phyloP scores from a whole-genome alignment of 1,140 invertebrate species.

The Hesperophylax magnus region DNA sequence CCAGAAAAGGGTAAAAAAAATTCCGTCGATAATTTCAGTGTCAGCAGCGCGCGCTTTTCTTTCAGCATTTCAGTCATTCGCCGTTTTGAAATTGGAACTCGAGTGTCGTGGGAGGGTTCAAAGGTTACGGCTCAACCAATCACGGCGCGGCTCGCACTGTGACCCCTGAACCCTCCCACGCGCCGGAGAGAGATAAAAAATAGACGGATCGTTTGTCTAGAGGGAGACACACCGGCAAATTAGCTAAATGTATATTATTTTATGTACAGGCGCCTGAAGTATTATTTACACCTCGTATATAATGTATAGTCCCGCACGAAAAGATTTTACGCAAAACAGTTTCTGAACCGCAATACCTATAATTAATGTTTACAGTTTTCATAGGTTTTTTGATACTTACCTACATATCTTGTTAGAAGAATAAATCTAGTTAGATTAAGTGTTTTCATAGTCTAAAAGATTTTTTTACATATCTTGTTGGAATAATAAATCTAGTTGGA shows the following conservation, averaged over 20 bases:
- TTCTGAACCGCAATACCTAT: too few species aligned
- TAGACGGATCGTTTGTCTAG: not conserved
- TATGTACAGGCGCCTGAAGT: not conserved
- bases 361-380: too few species aligned
- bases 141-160: constrained; percentile 39
- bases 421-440: too few species aligned
- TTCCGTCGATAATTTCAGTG: not conserved
- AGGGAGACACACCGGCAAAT: constrained; percentile 36
- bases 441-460: too few species aligned
- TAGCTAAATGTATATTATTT: not conserved
- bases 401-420: too few species aligned
- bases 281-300: constrained; percentile 17
- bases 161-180: constrained; percentile 57
- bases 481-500: too few species aligned
- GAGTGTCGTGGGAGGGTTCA: constrained; percentile 50
- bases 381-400: too few species aligned
- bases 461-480: too few species aligned
- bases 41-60: constrained; percentile 1
- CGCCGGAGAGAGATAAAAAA: constrained; percentile 44
- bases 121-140: constrained; percentile 55
- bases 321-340: too few species aligned
- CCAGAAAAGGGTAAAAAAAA: not conserved
- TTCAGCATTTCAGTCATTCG: constrained; percentile 19
- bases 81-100: constrained; percentile 40
- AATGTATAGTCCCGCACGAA: not conserved